These are phyloP conservation scores for Erinaceus europaeus DNA, from an alignment of 2,113 vertebrate genomes.

Conservation along the genomic window DNA sequence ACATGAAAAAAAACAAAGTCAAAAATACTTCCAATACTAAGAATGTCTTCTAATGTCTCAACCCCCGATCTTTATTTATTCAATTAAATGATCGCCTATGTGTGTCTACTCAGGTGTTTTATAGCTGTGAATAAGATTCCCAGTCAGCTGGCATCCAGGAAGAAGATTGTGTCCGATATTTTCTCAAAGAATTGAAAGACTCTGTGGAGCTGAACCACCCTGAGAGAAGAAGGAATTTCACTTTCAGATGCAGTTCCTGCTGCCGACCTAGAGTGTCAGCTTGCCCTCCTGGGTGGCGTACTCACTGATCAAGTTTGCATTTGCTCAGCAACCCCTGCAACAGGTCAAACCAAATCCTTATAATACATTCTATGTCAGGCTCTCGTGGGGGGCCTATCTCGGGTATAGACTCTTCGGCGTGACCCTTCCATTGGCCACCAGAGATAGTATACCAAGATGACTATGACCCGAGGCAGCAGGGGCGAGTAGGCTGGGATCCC, in stretches of 20 bases:
- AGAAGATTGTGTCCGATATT: background rate
- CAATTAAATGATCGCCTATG: too few relatives aligned
- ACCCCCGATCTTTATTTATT: background rate
- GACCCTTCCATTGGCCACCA: too few relatives aligned
- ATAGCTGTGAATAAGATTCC: background rate
- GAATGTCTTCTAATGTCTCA: background rate
- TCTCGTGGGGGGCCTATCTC: too few relatives aligned
- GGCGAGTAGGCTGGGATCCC: too few relatives aligned
- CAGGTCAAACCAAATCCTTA: background rate
- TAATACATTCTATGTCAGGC: too few relatives aligned
- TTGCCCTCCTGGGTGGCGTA: background rate
- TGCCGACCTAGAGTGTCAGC: fast-evolving
- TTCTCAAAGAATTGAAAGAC: background rate
- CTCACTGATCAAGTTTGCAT: too few relatives aligned
- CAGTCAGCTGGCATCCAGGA: background rate
- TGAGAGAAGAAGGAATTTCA: background rate
- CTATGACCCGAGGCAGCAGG: too few relatives aligned
- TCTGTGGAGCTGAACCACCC: background rate
- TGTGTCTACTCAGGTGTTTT: background rate
- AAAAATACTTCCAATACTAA: background rate
- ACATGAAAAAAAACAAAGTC: background rate
- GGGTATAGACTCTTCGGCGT: too few relatives aligned
- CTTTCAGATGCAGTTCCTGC: fast-evolving
- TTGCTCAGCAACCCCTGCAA: background rate
- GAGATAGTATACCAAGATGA: too few relatives aligned